Conservation (phyloP, 2,888 invertebrate species). For the Pyrocoelia pectoralis region DNA sequence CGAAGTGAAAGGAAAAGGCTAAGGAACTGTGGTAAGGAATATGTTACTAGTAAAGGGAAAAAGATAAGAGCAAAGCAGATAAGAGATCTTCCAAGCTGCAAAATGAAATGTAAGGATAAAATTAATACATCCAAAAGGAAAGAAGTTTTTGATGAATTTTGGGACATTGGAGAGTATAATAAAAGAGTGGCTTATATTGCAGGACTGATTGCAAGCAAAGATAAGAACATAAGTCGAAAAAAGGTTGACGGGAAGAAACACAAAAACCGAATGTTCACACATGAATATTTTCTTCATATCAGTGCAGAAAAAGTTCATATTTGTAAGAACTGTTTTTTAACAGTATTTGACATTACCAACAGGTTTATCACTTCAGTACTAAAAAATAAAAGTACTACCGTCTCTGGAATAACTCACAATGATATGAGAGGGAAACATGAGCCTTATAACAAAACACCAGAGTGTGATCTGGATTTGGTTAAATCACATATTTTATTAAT, state of each 20-base stretch:
- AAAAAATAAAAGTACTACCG: not conserved
- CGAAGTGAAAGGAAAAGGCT: not conserved
- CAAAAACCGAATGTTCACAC: not conserved
- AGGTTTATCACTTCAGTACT: no score
- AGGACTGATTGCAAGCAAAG: not conserved
- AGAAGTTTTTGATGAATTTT: not conserved
- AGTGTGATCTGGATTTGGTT: not conserved
- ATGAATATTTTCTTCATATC: conserved; percentile 2
- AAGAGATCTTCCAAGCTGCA: not conserved
- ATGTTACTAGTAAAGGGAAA: not conserved
- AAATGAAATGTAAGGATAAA: not conserved
- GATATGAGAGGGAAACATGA: not conserved
- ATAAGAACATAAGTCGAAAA: not conserved
- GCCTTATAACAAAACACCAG: not conserved
- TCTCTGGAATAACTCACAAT: not conserved
- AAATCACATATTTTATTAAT: not conserved
- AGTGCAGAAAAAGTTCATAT: not conserved
- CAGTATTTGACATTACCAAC: not conserved
- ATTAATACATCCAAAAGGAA: not conserved
- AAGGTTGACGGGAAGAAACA: not conserved
- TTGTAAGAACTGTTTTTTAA: conserved; percentile 5
- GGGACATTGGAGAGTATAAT: conserved; percentile 5
- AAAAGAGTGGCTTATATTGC: conserved; percentile 4
- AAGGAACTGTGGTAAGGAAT: not conserved
- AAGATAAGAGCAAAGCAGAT: not conserved